A percentile compares a stretch with the other conserved stretches of the same genome.
Evolutionary conservation across 1,140 invertebrate species (phyloP).

Genomic region (Orussus abietinus): DNA sequence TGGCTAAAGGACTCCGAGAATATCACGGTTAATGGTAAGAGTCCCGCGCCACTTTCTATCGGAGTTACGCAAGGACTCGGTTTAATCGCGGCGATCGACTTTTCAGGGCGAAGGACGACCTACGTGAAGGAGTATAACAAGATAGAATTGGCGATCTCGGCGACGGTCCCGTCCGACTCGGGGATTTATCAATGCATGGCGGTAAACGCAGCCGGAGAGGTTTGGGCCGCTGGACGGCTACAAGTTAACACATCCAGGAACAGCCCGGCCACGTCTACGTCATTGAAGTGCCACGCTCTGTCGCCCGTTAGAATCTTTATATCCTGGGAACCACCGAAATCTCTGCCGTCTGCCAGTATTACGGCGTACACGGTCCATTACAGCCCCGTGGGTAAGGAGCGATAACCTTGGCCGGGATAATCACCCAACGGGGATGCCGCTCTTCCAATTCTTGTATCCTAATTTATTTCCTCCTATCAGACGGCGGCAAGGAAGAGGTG

Average conservation of each 20-base stretch:
- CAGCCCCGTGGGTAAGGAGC: constrained; percentile 57
- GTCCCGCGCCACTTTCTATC: not conserved
- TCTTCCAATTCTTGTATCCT: too few relatives aligned
- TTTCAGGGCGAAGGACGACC: constrained; percentile 55
- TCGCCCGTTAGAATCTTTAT: constrained; percentile 58
- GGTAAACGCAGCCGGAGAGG: constrained; percentile 62
- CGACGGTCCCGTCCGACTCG: constrained; percentile 63
- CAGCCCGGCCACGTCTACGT: constrained; percentile 58
- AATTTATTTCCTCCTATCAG: too few relatives aligned
- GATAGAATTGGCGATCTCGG: constrained; percentile 61
- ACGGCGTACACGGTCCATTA: constrained; percentile 65
- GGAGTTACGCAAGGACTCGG: not conserved
- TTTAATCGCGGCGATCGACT: too few relatives aligned
- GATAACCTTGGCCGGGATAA: too few relatives aligned
- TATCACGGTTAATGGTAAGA: constrained; percentile 57
- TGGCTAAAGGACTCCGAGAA: constrained; percentile 70
- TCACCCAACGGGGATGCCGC: too few relatives aligned
- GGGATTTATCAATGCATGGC: constrained; percentile 77
- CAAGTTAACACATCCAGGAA: constrained; percentile 55
- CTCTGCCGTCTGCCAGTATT: constrained; percentile 47
- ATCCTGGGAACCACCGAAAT: constrained; percentile 55
- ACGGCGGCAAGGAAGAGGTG: constrained; percentile 58
- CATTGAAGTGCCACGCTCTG: constrained; percentile 54
- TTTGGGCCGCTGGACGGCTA: constrained; percentile 59
- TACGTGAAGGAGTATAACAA: constrained; percentile 45